Conservation (phyloP, 2,888 invertebrate species). For the Caenorhabditis imperialis region DNA sequence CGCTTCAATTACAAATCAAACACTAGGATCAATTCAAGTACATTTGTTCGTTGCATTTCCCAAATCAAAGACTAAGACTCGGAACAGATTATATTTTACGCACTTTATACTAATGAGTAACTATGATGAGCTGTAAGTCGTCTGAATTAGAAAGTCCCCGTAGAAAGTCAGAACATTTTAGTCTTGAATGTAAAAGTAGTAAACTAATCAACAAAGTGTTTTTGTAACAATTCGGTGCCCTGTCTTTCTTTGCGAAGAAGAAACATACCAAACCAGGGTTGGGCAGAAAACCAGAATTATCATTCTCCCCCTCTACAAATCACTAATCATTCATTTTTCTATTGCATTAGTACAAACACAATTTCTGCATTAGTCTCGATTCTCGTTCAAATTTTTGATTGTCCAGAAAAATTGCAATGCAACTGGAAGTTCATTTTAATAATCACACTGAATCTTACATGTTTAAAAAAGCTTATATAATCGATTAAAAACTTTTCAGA, state of each 20-base stretch:
- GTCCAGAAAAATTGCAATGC: too few species aligned
- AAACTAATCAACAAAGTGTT: too few species aligned
- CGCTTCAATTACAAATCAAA: conserved; percentile 49
- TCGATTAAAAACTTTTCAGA: too few species aligned
- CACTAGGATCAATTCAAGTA: conserved; percentile 25
- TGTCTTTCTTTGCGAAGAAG: conserved; percentile 13
- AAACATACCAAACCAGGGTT: too few species aligned
- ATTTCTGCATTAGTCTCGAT: background rate
- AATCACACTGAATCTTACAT: background rate
- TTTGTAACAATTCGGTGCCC: too few species aligned
- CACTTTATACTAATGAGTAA: too few species aligned
- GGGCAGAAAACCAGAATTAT: conserved; percentile 39
- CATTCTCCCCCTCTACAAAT: conserved; percentile 21
- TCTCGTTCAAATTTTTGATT: conserved; percentile 4
- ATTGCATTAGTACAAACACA: conserved; percentile 10
- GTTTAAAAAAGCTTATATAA: background rate
- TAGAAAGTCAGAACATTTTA: too few species aligned
- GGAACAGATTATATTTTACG: too few species aligned
- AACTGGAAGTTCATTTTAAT: conserved; percentile 15
- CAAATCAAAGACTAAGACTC: too few species aligned
- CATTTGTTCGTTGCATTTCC: conserved; percentile 17
- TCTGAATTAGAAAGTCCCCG: too few species aligned
- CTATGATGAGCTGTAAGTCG: too few species aligned
- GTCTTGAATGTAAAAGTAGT: too few species aligned
- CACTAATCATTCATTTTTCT: conserved; percentile 34